Conservation (phyloP, 2,888 invertebrate genomes). For the Lissonota sp. region DNA sequence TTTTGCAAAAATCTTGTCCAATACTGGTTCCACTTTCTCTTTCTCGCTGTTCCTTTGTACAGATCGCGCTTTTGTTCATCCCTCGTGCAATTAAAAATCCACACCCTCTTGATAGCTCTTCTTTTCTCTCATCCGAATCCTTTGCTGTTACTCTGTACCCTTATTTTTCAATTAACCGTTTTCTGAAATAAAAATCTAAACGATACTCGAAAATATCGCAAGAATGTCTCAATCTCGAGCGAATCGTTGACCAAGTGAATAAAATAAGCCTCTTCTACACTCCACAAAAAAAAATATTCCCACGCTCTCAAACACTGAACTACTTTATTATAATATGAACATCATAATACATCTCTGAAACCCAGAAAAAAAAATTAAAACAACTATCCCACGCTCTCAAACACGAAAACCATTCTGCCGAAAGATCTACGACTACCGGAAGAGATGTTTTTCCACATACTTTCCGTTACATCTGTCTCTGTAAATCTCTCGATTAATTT, state of each 20-base stretch:
- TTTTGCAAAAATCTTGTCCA: background rate
- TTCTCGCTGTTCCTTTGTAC: background rate
- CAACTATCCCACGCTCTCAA: conserved; percentile 51
- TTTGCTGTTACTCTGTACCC: conserved; percentile 6
- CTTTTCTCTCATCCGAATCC: conserved; percentile 28
- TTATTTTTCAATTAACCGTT: conserved; percentile 6
- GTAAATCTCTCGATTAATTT: conserved; percentile 76
- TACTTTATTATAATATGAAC: too few species aligned
- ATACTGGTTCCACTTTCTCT: background rate
- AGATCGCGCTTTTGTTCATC: conserved; percentile 22
- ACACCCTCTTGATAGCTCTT: conserved; percentile 12
- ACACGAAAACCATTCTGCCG: conserved; percentile 72
- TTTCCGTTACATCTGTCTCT: conserved; percentile 83
- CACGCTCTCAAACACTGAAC: conserved; percentile 14
- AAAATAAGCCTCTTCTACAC: conserved; percentile 4
- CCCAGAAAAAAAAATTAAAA: background rate
- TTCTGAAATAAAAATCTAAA: background rate
- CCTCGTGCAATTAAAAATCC: conserved; percentile 32
- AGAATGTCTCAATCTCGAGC: conserved; percentile 21
- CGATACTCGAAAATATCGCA: background rate
- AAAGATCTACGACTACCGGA: conserved; percentile 70
- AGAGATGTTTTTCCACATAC: conserved; percentile 68
- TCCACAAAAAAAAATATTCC: conserved; percentile 8
- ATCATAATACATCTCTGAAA: too few species aligned
- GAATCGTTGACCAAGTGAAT: conserved; percentile 9